Percentiles rank a stretch among this genome's conserved stretches.
These are phyloP conservation scores for Achlya flavicornis DNA, from an alignment of 2,888 invertebrate species.

Conservation along the genomic window DNA sequence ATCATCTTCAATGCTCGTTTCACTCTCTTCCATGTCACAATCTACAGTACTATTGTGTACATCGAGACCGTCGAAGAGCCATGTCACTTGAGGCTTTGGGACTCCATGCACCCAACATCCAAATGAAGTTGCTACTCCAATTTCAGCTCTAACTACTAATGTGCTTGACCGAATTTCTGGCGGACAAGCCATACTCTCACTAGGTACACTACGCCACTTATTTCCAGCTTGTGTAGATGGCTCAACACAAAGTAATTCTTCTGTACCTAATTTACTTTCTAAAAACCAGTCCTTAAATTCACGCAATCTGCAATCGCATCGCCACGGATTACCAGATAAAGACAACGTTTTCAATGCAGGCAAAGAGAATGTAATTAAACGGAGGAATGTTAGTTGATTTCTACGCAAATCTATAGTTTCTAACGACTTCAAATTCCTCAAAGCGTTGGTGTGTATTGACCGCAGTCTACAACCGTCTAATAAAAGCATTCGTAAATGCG, in stretches of 20 bases:
- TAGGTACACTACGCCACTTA: conserved; percentile 90
- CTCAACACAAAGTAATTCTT: conserved; percentile 88
- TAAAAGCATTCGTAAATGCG: conserved; percentile 91
- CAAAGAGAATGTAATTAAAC: conserved; percentile 86
- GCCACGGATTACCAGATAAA: conserved; percentile 94
- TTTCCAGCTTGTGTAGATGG: conserved; percentile 88
- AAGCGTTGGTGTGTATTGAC: conserved; percentile 89
- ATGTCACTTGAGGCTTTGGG: conserved; percentile 92
- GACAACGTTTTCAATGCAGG: conserved; percentile 91
- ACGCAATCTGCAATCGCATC: conserved; percentile 93
- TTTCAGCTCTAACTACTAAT: conserved; percentile 87
- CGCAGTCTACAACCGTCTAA: conserved; percentile 91
- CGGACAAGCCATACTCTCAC: conserved; percentile 91
- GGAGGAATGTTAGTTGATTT: conserved; percentile 88
- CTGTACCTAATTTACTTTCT: conserved; percentile 89
- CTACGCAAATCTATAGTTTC: conserved; percentile 91
- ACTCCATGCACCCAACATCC: conserved; percentile 92
- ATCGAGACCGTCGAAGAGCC: conserved; percentile 90
- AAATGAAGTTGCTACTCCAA: conserved; percentile 92
- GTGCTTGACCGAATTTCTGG: conserved; percentile 88
- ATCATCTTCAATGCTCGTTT: conserved; percentile 71
- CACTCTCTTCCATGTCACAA: conserved; percentile 77
- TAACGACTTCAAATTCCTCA: conserved; percentile 89
- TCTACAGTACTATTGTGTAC: conserved; percentile 75
- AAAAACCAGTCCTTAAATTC: conserved; percentile 94